These are phyloP conservation scores for Montipora capricornis DNA, from an alignment of 64 coral and sea anemone genomes.

Conservation along the genomic window DNA sequence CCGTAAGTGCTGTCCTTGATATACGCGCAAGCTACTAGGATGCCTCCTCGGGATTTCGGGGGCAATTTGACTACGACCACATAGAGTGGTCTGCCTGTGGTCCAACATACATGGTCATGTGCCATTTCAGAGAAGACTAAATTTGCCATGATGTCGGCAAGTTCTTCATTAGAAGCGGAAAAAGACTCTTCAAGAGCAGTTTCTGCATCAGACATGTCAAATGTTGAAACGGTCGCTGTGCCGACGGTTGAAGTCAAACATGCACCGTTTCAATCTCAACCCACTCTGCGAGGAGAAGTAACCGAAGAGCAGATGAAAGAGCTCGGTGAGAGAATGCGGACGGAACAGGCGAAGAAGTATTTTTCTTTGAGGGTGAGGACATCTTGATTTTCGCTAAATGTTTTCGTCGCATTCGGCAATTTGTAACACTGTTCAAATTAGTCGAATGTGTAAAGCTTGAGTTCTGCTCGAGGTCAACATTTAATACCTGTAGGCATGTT, in stretches of 20 bases:
- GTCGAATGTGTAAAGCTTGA: too few species aligned
- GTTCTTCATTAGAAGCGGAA: neutral
- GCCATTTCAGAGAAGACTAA: too few species aligned
- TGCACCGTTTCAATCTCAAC: conserved; percentile 43
- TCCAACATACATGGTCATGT: too few species aligned
- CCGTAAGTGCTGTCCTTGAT: too few species aligned
- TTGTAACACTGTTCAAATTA: too few species aligned
- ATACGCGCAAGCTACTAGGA: too few species aligned
- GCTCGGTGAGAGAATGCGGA: conserved; percentile 63
- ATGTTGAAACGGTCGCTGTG: conserved; percentile 1
- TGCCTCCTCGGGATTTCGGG: too few species aligned
- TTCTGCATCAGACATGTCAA: conserved; percentile 30
- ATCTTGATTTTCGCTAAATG: neutral
- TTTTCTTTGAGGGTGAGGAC: conserved; percentile 91
- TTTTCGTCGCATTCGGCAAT: neutral
- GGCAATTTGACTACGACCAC: too few species aligned
- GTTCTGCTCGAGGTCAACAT: too few species aligned
- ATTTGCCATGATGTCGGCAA: neutral
- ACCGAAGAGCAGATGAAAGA: conserved; percentile 42
- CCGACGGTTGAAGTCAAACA: conserved; percentile 78
- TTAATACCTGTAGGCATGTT: too few species aligned
- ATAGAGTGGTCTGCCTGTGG: too few species aligned
- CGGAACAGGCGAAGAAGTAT: conserved; percentile 90
- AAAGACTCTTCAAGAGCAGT: neutral
- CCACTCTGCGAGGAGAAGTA: conserved; percentile 19